Conservation (phyloP, 2,797 vertebrate species). For the Macrochelys suwanniensis region DNA sequence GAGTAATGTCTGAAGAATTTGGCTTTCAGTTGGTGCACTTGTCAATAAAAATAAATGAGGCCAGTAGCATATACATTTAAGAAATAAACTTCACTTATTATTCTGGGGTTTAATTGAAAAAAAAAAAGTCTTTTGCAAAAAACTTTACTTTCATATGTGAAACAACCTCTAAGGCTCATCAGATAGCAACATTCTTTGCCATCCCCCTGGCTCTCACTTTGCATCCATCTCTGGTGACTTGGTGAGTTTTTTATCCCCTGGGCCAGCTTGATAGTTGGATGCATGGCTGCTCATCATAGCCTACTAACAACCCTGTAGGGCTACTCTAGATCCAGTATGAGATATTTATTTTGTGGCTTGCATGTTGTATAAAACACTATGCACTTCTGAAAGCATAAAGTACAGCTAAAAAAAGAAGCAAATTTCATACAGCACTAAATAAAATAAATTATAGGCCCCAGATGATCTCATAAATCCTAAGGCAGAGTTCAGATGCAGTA, state of each 20-base stretch:
- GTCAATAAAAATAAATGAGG: conserved; percentile 75
- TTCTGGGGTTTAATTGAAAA: conserved; percentile 59
- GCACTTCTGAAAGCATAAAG: conserved; percentile 54
- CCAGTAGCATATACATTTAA: conserved; percentile 74
- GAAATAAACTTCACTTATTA: conserved; percentile 63
- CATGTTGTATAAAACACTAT: conserved; percentile 61
- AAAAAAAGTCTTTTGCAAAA: conserved; percentile 62
- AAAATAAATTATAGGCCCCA: conserved; percentile 73
- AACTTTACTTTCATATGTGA: conserved; percentile 66
- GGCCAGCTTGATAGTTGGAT: conserved; percentile 74
- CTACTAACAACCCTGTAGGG: conserved; percentile 64
- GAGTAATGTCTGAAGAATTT: conserved; percentile 53
- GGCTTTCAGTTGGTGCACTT: conserved; percentile 51
- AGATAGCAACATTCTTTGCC: conserved; percentile 48
- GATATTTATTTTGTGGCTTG: conserved; percentile 72
- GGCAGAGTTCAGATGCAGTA: conserved; percentile 69
- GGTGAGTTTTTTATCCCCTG: conserved; percentile 68
- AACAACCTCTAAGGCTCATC: conserved; percentile 73
- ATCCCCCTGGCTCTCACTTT: conserved; percentile 53
- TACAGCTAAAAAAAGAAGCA: conserved; percentile 6
- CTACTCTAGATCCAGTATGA: conserved; percentile 55
- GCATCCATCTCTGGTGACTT: conserved; percentile 62
- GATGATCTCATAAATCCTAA: conserved; percentile 69
- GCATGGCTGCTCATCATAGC: conserved; percentile 70
- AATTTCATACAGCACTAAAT: conserved; percentile 74